Conservation (phyloP, 92 coral and sea anemone genomes). For the Epizoanthus illoricatus region DNA sequence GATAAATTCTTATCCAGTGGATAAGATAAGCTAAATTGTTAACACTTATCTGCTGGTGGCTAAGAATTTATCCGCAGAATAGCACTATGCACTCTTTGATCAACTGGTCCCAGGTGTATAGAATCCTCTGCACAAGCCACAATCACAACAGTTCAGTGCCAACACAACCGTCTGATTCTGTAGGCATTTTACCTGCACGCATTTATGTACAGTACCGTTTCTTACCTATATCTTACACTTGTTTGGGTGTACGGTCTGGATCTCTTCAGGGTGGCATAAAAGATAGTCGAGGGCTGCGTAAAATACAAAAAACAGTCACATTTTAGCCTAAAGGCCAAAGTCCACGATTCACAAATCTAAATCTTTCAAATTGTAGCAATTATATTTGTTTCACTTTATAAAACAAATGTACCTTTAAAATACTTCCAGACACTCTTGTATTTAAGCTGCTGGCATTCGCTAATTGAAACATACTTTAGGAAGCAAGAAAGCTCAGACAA, state of each 20-base stretch:
- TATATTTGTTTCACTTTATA: not conserved
- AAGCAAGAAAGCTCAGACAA: not conserved
- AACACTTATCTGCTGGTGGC: too few species aligned
- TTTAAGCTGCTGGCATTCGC: not conserved
- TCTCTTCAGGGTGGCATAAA: not conserved
- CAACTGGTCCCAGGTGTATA: too few species aligned
- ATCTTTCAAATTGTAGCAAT: not conserved
- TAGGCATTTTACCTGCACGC: too few species aligned
- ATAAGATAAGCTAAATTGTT: too few species aligned
- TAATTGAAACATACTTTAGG: not conserved
- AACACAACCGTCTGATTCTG: too few species aligned
- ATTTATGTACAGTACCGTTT: not conserved
- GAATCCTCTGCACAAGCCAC: too few species aligned
- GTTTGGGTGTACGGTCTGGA: not conserved
- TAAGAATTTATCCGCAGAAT: too few species aligned
- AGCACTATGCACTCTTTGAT: too few species aligned
- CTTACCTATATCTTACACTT: slow-evolving; percentile 6
- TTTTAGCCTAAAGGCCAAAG: not conserved
- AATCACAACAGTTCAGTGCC: too few species aligned
- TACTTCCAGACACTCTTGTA: not conserved
- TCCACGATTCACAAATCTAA: not conserved
- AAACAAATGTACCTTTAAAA: not conserved
- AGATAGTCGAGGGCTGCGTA: not conserved
- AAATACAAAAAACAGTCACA: not conserved
- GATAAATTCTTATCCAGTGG: too few species aligned